Conservation (phyloP, 2,888 invertebrate genomes). For the Drosophila barbarae region DNA sequence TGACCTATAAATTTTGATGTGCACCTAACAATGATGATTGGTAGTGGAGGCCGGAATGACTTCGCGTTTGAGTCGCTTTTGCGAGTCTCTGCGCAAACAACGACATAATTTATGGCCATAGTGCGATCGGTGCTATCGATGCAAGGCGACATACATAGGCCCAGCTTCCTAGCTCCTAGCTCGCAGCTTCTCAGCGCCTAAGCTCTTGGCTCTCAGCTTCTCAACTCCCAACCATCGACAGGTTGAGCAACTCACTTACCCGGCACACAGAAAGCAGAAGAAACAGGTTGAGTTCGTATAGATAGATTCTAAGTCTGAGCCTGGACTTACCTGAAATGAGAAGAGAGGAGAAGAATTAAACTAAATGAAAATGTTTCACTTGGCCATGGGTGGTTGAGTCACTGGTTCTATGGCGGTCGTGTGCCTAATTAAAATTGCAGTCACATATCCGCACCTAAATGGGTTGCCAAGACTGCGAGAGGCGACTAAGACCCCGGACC, state of each 20-base stretch:
- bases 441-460: slow-evolving; percentile 62
- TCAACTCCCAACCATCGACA: slow-evolving; percentile 50
- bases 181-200: neutral
- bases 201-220: neutral
- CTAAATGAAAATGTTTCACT: slow-evolving; percentile 50
- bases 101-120: slow-evolving; percentile 69
- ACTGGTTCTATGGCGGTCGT: slow-evolving; percentile 21
- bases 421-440: slow-evolving; percentile 59
- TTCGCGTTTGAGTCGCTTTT: slow-evolving; percentile 21
- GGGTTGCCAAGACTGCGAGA: slow-evolving; percentile 29
- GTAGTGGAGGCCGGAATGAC: slow-evolving; percentile 39
- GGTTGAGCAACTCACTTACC: slow-evolving; percentile 60
- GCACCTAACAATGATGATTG: slow-evolving; percentile 53
- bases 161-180: slow-evolving; percentile 12
- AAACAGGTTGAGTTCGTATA: slow-evolving; percentile 50
- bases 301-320: slow-evolving; percentile 22
- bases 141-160: slow-evolving; percentile 58
- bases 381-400: slow-evolving; percentile 28
- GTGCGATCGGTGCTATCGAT: slow-evolving; percentile 33
- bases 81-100: slow-evolving; percentile 36
- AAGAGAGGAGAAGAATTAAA: slow-evolving; percentile 34
- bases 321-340: slow-evolving; percentile 58
- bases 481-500: slow-evolving; percentile 18
- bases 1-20: slow-evolving; percentile 78
- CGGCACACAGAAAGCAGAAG: slow-evolving; percentile 51